Evolutionary conservation across 2,888 invertebrate genomes (phyloP).

Genomic region (Cerceris ruficornis): DNA sequence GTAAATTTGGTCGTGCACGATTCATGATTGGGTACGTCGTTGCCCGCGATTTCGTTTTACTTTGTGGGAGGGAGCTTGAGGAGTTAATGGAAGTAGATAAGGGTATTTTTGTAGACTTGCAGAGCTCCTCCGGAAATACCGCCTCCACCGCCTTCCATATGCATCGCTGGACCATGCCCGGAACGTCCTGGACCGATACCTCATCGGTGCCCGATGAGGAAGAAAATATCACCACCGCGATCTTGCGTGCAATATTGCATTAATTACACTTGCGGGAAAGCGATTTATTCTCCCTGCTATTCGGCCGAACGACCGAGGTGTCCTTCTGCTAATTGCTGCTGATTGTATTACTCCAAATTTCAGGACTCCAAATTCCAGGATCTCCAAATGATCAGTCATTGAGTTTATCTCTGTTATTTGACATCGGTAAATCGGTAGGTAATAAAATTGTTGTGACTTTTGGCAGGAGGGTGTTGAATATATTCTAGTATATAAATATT

Average conservation of each 20-base stretch:
- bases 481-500: too few species aligned
- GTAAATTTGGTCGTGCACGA: too few species aligned
- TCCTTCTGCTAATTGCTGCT: constrained; percentile 14
- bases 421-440: too few species aligned
- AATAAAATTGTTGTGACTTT: too few species aligned
- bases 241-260: constrained; percentile 68
- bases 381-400: not conserved
- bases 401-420: not conserved
- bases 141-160: constrained; percentile 53
- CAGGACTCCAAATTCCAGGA: too few species aligned
- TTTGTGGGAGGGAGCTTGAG: too few species aligned
- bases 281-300: constrained; percentile 68
- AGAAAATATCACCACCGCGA: constrained; percentile 60
- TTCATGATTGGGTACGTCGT: too few species aligned
- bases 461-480: too few species aligned
- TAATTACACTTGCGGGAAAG: constrained; percentile 59
- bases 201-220: constrained; percentile 38
- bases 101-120: constrained; percentile 52
- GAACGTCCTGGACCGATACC: constrained; percentile 44
- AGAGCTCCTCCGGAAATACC: constrained; percentile 45
- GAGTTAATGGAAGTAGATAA: not conserved
- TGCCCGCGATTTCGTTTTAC: too few species aligned
- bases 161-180: constrained; percentile 61
- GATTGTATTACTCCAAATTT: constrained; percentile 6
- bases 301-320: constrained; percentile 49